phyloP scores from a whole-genome alignment of 1,140 invertebrate species.

The Drosophila kikkawai region DNA sequence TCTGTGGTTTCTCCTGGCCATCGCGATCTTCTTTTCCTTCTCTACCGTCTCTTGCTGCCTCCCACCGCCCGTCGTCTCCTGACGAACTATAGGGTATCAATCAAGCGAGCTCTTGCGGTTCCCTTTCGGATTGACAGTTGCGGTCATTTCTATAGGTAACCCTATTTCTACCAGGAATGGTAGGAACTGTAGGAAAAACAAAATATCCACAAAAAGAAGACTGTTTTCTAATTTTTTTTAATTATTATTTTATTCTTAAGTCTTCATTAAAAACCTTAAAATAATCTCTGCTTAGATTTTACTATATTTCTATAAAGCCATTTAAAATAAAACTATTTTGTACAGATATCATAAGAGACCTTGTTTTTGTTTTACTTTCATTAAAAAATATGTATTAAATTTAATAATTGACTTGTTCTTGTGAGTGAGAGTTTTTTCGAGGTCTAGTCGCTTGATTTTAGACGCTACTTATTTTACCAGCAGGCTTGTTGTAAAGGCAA shows the following conservation, averaged over 20 bases:
- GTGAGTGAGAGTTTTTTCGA: neutral
- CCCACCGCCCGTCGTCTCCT: neutral
- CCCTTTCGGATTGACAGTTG: conserved; percentile 22
- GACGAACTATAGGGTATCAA: conserved; percentile 27
- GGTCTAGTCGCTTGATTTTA: conserved; percentile 1
- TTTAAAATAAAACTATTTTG: neutral
- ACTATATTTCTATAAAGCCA: neutral
- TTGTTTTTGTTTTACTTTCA: conserved; percentile 1
- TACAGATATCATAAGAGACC: neutral
- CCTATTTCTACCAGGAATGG: neutral
- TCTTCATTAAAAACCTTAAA: too few species aligned
- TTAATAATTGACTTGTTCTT: conserved; percentile 3
- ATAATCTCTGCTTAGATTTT: neutral
- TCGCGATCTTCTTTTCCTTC: conserved; percentile 10
- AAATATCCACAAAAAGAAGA: too few species aligned
- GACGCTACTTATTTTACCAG: neutral
- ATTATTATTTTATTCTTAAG: too few species aligned
- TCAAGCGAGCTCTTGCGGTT: conserved; percentile 31
- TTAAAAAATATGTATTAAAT: conserved; percentile 8
- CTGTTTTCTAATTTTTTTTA: too few species aligned
- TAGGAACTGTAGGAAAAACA: neutral
- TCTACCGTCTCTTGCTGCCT: neutral
- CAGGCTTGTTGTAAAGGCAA: neutral
- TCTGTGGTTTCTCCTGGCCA: conserved; percentile 30
- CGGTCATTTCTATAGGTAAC: conserved; percentile 22